Percentiles rank a stretch among this genome's conserved stretches.
Conservation (phyloP, 2,797 vertebrate species). For the Enteromius anoplus region DNA sequence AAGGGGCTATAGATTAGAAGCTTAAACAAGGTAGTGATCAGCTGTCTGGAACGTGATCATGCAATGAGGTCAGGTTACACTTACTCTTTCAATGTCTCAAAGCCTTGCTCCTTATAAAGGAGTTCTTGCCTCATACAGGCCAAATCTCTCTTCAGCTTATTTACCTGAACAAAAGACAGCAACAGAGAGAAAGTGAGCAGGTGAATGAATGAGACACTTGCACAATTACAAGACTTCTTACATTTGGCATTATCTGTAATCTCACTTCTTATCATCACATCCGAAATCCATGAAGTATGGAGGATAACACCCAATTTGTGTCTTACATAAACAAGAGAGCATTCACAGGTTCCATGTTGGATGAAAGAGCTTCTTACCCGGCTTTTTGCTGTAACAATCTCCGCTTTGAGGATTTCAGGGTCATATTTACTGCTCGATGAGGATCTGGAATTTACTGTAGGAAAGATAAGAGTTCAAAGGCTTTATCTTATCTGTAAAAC, state of each 20-base stretch:
- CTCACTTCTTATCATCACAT: neutral
- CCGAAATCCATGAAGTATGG: neutral
- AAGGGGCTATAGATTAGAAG: constrained; percentile 13
- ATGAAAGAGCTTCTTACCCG: constrained; percentile 81
- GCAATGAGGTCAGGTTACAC: constrained; percentile 63
- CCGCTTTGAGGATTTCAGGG: constrained; percentile 96
- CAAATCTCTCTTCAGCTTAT: constrained; percentile 94
- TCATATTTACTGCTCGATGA: constrained; percentile 97
- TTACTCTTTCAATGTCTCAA: constrained; percentile 94
- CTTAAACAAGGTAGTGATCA: constrained; percentile 36
- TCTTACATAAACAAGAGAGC: constrained; percentile 37
- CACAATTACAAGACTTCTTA: constrained; percentile 12
- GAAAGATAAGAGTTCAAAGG: constrained; percentile 47
- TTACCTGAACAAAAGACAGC: constrained; percentile 79
- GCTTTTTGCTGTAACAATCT: constrained; percentile 95
- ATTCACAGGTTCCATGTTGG: neutral
- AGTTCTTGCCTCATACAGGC: constrained; percentile 94
- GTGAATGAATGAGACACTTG: neutral
- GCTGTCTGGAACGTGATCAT: constrained; percentile 33
- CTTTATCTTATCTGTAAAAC: constrained; percentile 46
- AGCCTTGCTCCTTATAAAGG: constrained; percentile 94
- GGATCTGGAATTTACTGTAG: constrained; percentile 90
- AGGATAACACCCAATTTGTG: constrained; percentile 7
- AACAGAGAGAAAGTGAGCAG: constrained; percentile 29
- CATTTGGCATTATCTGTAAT: constrained; percentile 13